Percentiles rank a stretch among this genome's conserved stretches.
phyloP scores from a whole-genome alignment of 2,113 vertebrate species.

The Eidolon helvum region DNA sequence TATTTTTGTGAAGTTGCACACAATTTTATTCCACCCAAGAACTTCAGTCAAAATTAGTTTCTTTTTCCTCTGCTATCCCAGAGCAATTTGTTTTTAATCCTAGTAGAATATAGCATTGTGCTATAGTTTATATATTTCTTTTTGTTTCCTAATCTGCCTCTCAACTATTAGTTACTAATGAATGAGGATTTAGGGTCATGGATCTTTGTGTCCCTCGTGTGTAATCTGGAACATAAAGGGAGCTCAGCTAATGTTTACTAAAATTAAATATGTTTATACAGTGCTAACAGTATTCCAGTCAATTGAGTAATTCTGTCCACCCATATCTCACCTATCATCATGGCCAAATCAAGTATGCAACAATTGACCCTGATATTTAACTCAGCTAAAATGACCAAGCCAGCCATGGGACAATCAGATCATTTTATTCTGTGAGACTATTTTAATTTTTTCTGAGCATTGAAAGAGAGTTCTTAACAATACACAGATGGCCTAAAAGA shows the following conservation, averaged over 20 bases:
- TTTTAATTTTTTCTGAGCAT: constrained; percentile 42
- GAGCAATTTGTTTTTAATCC: neutral
- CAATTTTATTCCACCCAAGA: neutral
- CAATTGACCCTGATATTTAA: neutral
- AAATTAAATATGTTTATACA: neutral
- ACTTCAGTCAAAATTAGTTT: neutral
- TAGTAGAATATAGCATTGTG: neutral
- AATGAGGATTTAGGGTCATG: neutral
- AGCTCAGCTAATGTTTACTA: neutral
- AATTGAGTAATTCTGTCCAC: neutral
- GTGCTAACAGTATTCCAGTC: neutral
- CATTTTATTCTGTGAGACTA: neutral
- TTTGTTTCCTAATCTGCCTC: neutral
- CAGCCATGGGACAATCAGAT: neutral
- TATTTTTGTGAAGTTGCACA: neutral
- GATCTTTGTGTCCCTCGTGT: neutral
- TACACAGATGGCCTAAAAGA: constrained; percentile 40
- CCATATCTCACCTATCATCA: neutral
- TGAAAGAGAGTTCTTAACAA: constrained; percentile 32
- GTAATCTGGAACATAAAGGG: neutral
- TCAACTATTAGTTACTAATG: neutral
- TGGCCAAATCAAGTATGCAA: neutral
- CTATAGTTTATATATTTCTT: neutral
- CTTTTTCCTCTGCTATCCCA: neutral
- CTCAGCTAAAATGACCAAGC: neutral